Base-by-base conservation (phyloP, 1,140 invertebrate genomes). In the Drosophila ogumai region DNA sequence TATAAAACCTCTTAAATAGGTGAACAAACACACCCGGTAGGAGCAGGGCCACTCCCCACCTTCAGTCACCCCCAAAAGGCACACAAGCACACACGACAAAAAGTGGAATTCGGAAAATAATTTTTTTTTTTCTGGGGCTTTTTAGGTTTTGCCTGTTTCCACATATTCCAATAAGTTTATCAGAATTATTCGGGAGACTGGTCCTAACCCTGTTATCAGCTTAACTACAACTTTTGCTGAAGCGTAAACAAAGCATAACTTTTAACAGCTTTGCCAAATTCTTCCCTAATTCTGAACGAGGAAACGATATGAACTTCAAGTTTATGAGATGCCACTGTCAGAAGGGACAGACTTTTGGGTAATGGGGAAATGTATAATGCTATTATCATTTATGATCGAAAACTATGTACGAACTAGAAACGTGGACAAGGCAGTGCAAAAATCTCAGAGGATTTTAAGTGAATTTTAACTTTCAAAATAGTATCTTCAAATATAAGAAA, bases 1-100 rank as follows among this genome's bases (percentile, higher is more conserved):
- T 55, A 58, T 41, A 75, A 72, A 43, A 75, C 71, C 75, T 76
- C 66, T 67, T 10, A 32, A 34, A 28, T 28, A 31, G n/a, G 28
- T 36, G 34, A 32, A 31, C n/a, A 25, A 67, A 32, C 15, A 13
- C 55, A 56, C 25, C 19, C 36, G 17, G 5, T 8, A 25, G n/a
- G 13, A 36, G n/a, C 28, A 19, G 8, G 12, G 3, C 34, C 6
- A 36, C n/a, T n/a, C 55, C 13, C 22, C 17, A 31, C 59, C 32
- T 32, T 55, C 3, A 36, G 32, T 4, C 57, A 59, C 17, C 13
- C 31, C 43, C 13, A 34, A 25, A 32, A 34, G 19, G 28, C 9
- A 19, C 15, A 32, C 15, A 60, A 13, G 32, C n/a, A 22, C 17
- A n/a, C 41, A 34, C 49, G 38, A 13, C n/a, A 36, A 56, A 38